A percentile compares a stretch with the other conserved stretches of the same genome.
phyloP scores from a whole-genome alignment of 2,888 invertebrate species.

The Baronia brevicornis region DNA sequence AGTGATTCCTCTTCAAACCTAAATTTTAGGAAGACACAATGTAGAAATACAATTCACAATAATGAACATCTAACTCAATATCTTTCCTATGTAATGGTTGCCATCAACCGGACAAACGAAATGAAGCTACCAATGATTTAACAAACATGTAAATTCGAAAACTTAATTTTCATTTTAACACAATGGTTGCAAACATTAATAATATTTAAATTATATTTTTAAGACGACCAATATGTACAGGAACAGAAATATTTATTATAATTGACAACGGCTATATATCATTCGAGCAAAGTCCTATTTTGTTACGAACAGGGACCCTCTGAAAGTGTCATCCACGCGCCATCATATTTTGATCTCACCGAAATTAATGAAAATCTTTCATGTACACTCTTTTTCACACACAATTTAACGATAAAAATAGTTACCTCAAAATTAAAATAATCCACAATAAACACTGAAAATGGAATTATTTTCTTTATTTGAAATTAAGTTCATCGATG shows the following conservation, averaged over 20 bases:
- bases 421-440: conserved; percentile 29
- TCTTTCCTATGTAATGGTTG: conserved; percentile 17
- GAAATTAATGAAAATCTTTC: conserved; percentile 23
- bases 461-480: conserved; percentile 31
- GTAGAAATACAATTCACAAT: conserved; percentile 29
- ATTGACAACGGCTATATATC: conserved; percentile 38
- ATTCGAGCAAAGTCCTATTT: conserved; percentile 56
- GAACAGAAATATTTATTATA: conserved; percentile 41
- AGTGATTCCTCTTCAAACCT: conserved; percentile 24
- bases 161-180: conserved; percentile 62
- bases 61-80: conserved; percentile 40
- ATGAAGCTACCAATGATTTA: conserved; percentile 22
- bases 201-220: conserved; percentile 26
- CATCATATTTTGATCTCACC: conserved; percentile 43
- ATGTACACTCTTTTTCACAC: conserved; percentile 19
- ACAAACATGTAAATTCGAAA: conserved; percentile 41
- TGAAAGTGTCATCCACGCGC: conserved; percentile 58
- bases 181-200: conserved; percentile 24
- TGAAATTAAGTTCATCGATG: conserved; percentile 52
- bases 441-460: conserved; percentile 22
- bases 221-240: conserved; percentile 30
- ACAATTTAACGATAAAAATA: conserved; percentile 21
- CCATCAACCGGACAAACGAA: conserved; percentile 8
- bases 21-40: conserved; percentile 41
- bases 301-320: conserved; percentile 50